These are phyloP conservation scores for Pristionchus exspectatus DNA, from an alignment of 2,888 invertebrate species.

Conservation along the genomic window DNA sequence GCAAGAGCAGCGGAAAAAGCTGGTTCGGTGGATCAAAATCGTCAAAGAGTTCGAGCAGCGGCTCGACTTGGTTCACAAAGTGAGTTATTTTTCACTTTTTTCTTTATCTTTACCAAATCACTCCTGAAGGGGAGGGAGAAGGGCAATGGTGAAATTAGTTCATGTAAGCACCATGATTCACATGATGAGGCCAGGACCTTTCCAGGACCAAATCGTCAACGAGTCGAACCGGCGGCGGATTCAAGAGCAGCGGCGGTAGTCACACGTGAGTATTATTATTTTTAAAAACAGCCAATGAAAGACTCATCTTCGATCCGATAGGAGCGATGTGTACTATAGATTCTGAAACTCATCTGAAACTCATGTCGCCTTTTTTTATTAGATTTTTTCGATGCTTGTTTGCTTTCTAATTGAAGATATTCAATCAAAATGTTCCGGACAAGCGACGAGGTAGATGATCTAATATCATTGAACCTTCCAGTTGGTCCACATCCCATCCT, in stretches of 20 bases:
- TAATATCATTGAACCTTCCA: not conserved
- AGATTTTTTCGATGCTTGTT: not conserved
- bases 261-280: not conserved
- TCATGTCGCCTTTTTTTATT: not conserved
- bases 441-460: not conserved
- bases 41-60: too few relatives aligned
- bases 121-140: too few relatives aligned
- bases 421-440: too few relatives aligned
- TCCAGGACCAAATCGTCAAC: not conserved
- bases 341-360: not conserved
- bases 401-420: too few relatives aligned
- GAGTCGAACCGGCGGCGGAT: not conserved
- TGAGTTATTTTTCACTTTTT: too few relatives aligned
- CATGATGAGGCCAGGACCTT: too few relatives aligned
- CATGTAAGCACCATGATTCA: too few relatives aligned
- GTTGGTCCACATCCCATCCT: not conserved
- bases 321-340: not conserved
- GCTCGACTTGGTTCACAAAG: too few relatives aligned
- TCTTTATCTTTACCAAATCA: too few relatives aligned
- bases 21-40: not conserved
- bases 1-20: not conserved
- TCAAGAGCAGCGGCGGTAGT: not conserved
- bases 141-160: too few relatives aligned
- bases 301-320: not conserved
- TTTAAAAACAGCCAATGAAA: not conserved